Conservation (phyloP, 2,797 vertebrate species). For the Amazonetta brasiliensis region DNA sequence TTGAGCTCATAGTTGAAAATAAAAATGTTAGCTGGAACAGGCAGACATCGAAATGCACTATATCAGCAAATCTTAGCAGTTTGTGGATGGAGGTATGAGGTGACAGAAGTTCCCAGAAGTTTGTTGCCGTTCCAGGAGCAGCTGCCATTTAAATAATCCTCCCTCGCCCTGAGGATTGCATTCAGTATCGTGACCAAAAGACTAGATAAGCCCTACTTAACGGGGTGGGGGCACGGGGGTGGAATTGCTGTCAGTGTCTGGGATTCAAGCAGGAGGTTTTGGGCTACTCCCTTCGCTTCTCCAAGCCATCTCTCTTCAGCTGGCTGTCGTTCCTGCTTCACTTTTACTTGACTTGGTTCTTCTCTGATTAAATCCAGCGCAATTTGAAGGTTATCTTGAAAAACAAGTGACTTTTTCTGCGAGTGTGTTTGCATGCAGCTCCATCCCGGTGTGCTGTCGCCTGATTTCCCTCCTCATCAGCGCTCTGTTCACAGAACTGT, state of each 20-base stretch:
- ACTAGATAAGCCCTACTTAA: neutral
- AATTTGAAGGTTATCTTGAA: neutral
- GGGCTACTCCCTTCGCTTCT: neutral
- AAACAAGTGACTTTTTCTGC: neutral
- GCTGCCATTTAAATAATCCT: neutral
- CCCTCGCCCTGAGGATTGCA: neutral
- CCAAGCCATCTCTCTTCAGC: neutral
- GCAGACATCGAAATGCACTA: neutral
- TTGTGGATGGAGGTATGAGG: neutral
- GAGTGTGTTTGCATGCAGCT: neutral
- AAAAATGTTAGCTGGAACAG: neutral
- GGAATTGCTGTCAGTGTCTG: neutral
- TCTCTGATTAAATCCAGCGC: neutral
- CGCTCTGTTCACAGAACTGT: neutral
- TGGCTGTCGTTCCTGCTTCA: neutral
- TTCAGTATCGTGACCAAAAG: neutral
- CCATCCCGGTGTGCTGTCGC: neutral
- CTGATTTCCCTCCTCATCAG: neutral
- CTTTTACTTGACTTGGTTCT: neutral
- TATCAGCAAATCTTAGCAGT: neutral
- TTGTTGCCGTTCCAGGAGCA: neutral
- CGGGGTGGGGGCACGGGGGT: no score
- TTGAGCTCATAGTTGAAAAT: no score
- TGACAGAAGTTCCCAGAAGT: neutral
- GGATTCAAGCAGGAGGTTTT: neutral